phyloP scores from a whole-genome alignment of 2,797 vertebrate species.

The Leptatherina wallacei region DNA sequence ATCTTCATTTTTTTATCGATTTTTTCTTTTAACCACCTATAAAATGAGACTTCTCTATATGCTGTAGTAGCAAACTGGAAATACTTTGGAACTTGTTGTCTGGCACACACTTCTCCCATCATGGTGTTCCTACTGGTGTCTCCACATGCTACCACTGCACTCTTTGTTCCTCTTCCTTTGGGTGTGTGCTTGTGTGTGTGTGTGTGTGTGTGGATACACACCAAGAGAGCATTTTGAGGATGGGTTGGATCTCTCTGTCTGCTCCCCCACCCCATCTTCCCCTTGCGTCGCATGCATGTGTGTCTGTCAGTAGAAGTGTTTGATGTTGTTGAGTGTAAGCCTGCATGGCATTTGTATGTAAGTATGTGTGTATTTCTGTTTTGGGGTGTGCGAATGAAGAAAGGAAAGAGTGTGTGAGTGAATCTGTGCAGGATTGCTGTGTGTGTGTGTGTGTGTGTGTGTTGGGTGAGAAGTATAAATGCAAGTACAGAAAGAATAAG shows the following conservation, averaged over 20 bases:
- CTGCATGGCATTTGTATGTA: conserved; percentile 36
- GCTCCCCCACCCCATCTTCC: conserved; percentile 48
- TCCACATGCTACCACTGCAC: conserved; percentile 62
- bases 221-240: conserved; percentile 71
- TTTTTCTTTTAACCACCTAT: background rate
- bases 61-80: background rate
- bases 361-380: conserved; percentile 34
- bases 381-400: conserved; percentile 45
- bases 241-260: conserved; percentile 66
- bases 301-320: conserved; percentile 58
- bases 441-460: conserved; percentile 16
- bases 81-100: conserved; percentile 26
- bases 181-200: conserved; percentile 50
- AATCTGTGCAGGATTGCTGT: conserved; percentile 36
- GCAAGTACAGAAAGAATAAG: conserved; percentile 22
- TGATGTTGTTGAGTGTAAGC: conserved; percentile 63
- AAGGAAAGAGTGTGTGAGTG: conserved; percentile 23
- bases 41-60: background rate
- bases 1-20: background rate
- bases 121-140: conserved; percentile 49
- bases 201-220: conserved; percentile 23
- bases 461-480: conserved; percentile 35
- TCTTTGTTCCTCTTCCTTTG: conserved; percentile 76
- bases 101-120: conserved; percentile 33
- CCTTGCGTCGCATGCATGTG: conserved; percentile 23